phyloP scores from a whole-genome alignment of 1,140 invertebrate genomes.

The Drosophila ogumai region DNA sequence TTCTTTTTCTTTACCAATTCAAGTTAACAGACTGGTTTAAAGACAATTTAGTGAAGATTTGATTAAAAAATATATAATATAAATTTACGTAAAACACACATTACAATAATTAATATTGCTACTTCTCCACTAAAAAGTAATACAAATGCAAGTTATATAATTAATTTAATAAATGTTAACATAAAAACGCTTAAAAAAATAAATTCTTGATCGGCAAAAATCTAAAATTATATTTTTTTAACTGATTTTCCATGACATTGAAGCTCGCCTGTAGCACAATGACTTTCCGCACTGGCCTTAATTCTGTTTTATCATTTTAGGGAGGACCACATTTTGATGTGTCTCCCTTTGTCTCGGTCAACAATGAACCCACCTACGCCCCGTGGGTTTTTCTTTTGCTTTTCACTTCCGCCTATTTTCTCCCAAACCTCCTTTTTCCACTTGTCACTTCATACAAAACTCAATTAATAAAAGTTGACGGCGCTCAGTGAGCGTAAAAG shows the following conservation, averaged over 20 bases:
- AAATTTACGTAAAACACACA: too few relatives aligned
- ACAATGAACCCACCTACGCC: neutral
- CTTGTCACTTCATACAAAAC: slow-evolving; percentile 62
- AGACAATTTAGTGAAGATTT: too few relatives aligned
- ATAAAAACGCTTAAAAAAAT: too few relatives aligned
- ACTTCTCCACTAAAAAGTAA: too few relatives aligned
- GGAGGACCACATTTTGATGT: neutral
- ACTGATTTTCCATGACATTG: neutral
- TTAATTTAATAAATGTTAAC: too few relatives aligned
- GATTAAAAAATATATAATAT: too few relatives aligned
- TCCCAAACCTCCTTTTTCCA: neutral
- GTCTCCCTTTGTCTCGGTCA: slow-evolving; percentile 7
- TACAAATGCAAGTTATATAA: too few relatives aligned
- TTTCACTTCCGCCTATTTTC: neutral
- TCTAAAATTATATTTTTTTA: neutral
- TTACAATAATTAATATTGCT: too few relatives aligned
- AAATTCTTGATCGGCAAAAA: too few relatives aligned
- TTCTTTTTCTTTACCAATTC: too few relatives aligned
- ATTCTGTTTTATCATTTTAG: slow-evolving; percentile 34
- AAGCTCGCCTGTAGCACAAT: neutral
- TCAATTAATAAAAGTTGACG: slow-evolving; percentile 77
- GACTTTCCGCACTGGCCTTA: slow-evolving; percentile 2
- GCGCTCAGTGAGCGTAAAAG: slow-evolving; percentile 61
- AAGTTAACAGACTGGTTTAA: too few relatives aligned
- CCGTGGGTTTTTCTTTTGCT: neutral